Evolutionary conservation across 1,140 invertebrate genomes (phyloP), one percentile per base, ranked within the genome.

Genomic region (Calliopsis andreniformis): DNA sequence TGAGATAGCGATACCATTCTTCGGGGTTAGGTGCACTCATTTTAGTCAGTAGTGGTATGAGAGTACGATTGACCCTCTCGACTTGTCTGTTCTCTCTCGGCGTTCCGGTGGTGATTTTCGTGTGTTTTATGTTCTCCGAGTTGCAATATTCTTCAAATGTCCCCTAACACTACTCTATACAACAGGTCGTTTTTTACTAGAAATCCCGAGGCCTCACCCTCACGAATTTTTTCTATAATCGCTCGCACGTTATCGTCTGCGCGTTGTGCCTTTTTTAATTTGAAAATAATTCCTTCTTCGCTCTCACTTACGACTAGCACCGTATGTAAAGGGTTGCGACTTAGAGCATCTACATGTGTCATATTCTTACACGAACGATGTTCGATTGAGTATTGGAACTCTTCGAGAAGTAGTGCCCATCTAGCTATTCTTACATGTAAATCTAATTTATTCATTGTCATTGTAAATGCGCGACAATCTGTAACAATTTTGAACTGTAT

Each of bases 401-500:
- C 45, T 35, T 61, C 68, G 0, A 71, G 43, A 6, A 70, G 30
- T 4, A 63, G n/a, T 28, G 25, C 68, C 68, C 68, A 70, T 25
- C 56, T 43, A 10, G 56, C 56, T 25, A 70, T 45, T 14, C 49
- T 16, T 5, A 55, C 64, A 18, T 35, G 56, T 3, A 68, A 20
- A 25, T 55, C 35, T 56, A 35, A 59, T 32, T 70, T 70, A 8
- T 49, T 49, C 68, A 70, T 70, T 0, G 59, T 63, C 3, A 63
- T 7, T 4, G 49, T 20, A 45, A 73, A 73, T 2, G 49, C 59
- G 4, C 23, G 14, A 25, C 59, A 73, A 32, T 73, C 59, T 0
- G 45, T 87, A 0, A 77, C 35, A 3, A 89, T 64, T 45, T 64
- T 73, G 7, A 73, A 59, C 23, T 1, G 32, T 20, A 73, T 73